Base-by-base conservation (phyloP, 2,888 invertebrate genomes). In the Capitulum mitella region DNA sequence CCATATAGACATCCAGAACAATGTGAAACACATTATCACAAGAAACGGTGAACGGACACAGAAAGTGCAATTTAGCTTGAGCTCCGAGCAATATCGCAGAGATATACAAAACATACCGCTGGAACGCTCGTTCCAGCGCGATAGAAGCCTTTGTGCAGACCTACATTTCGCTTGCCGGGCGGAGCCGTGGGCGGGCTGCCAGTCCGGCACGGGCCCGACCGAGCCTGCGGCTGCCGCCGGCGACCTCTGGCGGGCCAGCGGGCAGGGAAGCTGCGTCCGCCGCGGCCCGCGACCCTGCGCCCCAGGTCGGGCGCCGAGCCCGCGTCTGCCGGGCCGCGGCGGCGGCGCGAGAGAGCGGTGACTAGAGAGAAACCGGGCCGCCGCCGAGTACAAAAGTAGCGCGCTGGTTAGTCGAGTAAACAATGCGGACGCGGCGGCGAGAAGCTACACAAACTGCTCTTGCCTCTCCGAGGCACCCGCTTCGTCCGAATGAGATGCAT, bases 101-200 rank as follows among this genome's bases (percentile, higher is more conserved):
- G 22, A 37, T 22, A 37, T 70, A 70, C 37, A 70, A 70, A 70
- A 70, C 70, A 70, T 8, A 70, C 70, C 37, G 37, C 61, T 61
- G 61, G 6, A 32, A 61, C 61, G 32, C 61, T 3, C 32, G 61
- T 32, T 61, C 61, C 61, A 61, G 61, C 61, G 14, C 16, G 12
- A 61, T 61, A 61, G 32, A 61, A 32, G 61, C 61, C 61, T 61
- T 61, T 61, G 61, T 61, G 32, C 61, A 61, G 6, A 61, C 61
- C 32, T 16, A 32, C 32, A 32, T 16, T 32, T 61, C 54, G n/a
- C 54, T 26, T 6, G n/a, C n/a, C n/a, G n/a, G 22, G n/a, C 26
- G 22, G n/a, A n/a, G n/a, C n/a, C n/a, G n/a, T n/a, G n/a, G n/a
- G n/a, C n/a, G n/a, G n/a, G n/a, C n/a, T n/a, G n/a, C n/a, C n/a